phyloP scores from a whole-genome alignment of 2,797 vertebrate species.

The Lagothrix lagotricha region DNA sequence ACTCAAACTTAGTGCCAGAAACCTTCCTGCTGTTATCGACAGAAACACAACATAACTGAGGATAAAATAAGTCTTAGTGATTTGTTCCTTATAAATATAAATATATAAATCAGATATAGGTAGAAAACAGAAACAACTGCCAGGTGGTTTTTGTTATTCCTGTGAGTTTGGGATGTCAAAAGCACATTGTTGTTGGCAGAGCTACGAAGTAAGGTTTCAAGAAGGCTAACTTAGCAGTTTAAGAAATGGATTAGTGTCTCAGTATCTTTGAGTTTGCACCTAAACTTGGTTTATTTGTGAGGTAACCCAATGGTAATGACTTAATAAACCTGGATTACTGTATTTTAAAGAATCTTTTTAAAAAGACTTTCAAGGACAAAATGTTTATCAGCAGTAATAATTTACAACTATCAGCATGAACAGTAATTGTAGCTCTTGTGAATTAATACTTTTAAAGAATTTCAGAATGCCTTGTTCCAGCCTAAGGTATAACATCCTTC shows the following conservation, averaged over 20 bases:
- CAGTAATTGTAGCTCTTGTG: not conserved
- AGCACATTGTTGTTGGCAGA: not conserved
- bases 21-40: not conserved
- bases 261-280: not conserved
- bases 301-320: not conserved
- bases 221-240: not conserved
- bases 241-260: not conserved
- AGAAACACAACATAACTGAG: not conserved
- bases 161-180: not conserved
- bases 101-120: not conserved
- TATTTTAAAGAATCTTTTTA: not conserved
- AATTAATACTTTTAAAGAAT: not conserved
- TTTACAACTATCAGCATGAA: not conserved
- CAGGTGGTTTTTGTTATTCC: not conserved
- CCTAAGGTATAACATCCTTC: not conserved
- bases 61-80: not conserved
- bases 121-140: not conserved
- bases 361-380: not conserved
- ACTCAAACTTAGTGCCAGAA: not conserved
- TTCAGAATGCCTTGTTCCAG: not conserved
- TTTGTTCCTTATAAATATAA: not conserved
- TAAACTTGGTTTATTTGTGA: constrained; percentile 3
- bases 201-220: not conserved
- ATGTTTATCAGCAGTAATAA: not conserved
- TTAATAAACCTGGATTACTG: not conserved